Evolutionary conservation across 2,797 vertebrate genomes (phyloP).

Genomic region (Alfaro cultratus): DNA sequence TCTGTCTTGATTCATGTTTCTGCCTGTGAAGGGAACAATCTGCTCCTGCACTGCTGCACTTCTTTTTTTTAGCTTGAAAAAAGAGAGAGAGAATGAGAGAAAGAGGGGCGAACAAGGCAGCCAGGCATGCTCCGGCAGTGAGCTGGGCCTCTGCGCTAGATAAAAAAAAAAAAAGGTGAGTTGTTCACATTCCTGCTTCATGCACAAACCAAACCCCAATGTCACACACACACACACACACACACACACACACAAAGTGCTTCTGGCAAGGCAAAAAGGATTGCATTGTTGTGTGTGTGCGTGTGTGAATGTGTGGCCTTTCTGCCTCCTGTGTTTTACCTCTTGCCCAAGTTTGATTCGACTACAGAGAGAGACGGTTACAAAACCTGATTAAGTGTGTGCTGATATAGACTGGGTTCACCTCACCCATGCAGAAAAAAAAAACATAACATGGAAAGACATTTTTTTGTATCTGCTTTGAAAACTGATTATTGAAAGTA

Average conservation of each 20-base stretch:
- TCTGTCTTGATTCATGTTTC: constrained; percentile 23
- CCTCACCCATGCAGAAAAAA: constrained; percentile 32
- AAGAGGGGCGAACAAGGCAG: constrained; percentile 37
- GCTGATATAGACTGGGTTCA: background rate
- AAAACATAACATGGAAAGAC: constrained; percentile 34
- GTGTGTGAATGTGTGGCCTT: constrained; percentile 60
- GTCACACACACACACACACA: constrained; percentile 57
- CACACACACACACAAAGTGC: constrained; percentile 33
- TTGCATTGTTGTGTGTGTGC: constrained; percentile 36
- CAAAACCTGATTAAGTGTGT: background rate
- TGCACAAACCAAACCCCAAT: constrained; percentile 80
- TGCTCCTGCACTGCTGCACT: constrained; percentile 29
- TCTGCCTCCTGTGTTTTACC: constrained; percentile 38
- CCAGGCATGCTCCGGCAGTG: constrained; percentile 75
- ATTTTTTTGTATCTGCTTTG: background rate
- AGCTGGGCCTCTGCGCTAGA: constrained; percentile 71
- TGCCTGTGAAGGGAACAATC: constrained; percentile 28
- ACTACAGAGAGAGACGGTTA: constrained; percentile 26
- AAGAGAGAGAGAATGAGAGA: background rate
- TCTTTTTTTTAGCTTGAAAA: constrained; percentile 54
- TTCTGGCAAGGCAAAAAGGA: constrained; percentile 53
- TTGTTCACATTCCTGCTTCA: constrained; percentile 83
- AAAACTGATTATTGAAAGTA: background rate
- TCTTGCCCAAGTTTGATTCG: constrained; percentile 32
- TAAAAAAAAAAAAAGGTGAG: constrained; percentile 73